Conservation (phyloP, 2,888 invertebrate genomes). For the Lycophotia porphyrea region DNA sequence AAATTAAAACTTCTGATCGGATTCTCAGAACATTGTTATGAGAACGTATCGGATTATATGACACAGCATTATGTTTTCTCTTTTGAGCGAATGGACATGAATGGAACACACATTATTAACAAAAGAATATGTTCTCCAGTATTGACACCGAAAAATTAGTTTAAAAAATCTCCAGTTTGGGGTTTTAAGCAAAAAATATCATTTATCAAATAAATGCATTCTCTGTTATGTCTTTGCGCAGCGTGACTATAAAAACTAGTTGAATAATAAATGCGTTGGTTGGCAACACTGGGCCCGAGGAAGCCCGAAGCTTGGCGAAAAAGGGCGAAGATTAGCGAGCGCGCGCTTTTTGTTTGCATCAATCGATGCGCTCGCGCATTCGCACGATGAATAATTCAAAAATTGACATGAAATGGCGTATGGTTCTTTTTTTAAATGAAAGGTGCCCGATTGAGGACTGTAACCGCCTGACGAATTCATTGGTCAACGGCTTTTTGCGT, state of each 20-base stretch:
- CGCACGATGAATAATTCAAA: slow-evolving; percentile 90
- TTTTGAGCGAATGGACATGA: slow-evolving; percentile 80
- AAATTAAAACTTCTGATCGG: slow-evolving; percentile 76
- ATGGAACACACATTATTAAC: slow-evolving; percentile 76
- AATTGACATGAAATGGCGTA: slow-evolving; percentile 91
- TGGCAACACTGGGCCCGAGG: slow-evolving; percentile 87
- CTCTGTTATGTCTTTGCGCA: slow-evolving; percentile 87
- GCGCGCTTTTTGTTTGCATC: slow-evolving; percentile 90
- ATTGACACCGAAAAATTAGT: slow-evolving; percentile 84
- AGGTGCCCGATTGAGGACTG: slow-evolving; percentile 91
- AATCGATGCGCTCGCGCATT: slow-evolving; percentile 90
- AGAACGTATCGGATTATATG: slow-evolving; percentile 78
- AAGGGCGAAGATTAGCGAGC: slow-evolving; percentile 89
- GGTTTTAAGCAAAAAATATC: slow-evolving; percentile 80
- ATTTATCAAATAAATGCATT: slow-evolving; percentile 90
- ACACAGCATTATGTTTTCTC: slow-evolving; percentile 78
- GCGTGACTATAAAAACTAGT: slow-evolving; percentile 89
- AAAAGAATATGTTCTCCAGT: slow-evolving; percentile 78
- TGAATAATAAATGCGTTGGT: slow-evolving; percentile 87
- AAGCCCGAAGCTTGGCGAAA: slow-evolving; percentile 83
- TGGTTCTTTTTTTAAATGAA: slow-evolving; percentile 90
- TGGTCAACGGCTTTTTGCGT: slow-evolving; percentile 89
- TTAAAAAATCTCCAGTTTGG: slow-evolving; percentile 70
- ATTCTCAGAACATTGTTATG: slow-evolving; percentile 79
- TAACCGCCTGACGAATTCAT: slow-evolving; percentile 91